A percentile compares a stretch with the other conserved stretches of the same genome.
Conservation (phyloP, 2,113 vertebrate species). For the Nipponia nippon region DNA sequence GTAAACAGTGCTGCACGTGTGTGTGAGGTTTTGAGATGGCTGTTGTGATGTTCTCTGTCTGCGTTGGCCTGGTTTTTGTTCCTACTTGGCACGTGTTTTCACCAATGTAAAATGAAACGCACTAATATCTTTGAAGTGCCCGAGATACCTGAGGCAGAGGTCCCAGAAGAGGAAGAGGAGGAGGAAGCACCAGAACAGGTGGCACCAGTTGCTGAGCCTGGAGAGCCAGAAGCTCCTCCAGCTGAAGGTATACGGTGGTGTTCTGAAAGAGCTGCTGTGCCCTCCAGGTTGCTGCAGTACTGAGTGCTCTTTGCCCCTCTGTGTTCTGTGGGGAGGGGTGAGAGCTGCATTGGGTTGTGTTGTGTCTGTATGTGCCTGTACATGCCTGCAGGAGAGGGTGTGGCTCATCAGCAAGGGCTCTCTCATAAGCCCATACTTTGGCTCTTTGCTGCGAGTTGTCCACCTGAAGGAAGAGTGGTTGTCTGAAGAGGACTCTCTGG, state of each 20-base stretch:
- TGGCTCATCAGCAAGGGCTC: fast-evolving
- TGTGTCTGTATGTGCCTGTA: neutral
- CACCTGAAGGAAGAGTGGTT: neutral
- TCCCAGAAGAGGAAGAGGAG: slow-evolving; percentile 19
- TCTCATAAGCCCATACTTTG: fast-evolving
- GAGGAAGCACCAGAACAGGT: neutral
- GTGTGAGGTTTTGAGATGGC: neutral
- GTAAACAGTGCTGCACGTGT: neutral
- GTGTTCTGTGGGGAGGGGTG: neutral
- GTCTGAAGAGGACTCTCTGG: neutral
- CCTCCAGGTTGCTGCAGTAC: neutral
- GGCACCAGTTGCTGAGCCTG: neutral
- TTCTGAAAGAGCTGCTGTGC: neutral
- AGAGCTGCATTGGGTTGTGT: fast-evolving
- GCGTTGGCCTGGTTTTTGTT: neutral
- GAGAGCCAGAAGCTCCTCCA: slow-evolving; percentile 17
- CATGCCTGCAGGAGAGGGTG: too few species aligned
- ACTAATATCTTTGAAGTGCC: slow-evolving; percentile 73
- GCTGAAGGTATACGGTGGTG: slow-evolving; percentile 2
- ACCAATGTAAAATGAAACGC: slow-evolving; percentile 17
- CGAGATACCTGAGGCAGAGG: slow-evolving; percentile 24
- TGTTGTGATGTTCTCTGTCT: neutral
- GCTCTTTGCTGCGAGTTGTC: fast-evolving
- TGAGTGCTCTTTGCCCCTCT: neutral
- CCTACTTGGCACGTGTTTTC: neutral